Conservation (phyloP, 2,797 vertebrate species). For the Vireo griseus region DNA sequence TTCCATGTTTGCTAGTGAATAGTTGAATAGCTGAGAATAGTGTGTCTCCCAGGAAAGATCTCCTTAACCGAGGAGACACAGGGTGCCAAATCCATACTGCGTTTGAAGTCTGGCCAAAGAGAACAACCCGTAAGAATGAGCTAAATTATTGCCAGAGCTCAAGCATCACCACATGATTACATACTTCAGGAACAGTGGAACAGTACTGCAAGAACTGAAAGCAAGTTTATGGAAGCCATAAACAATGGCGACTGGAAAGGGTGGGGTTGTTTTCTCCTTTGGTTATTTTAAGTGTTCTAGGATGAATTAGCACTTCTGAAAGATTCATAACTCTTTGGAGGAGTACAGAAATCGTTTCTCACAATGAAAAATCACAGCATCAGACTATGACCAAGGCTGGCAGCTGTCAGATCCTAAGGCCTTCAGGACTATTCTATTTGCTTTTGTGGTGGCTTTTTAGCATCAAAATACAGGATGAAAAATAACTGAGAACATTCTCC, state of each 20-base stretch:
- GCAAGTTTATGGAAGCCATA: background rate
- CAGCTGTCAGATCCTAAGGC: background rate
- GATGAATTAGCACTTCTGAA: background rate
- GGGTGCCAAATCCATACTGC: background rate
- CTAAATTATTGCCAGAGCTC: background rate
- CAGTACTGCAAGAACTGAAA: background rate
- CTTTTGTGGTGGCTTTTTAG: background rate
- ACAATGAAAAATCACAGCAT: background rate
- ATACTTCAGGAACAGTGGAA: background rate
- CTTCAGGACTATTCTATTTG: background rate
- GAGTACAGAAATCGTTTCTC: background rate
- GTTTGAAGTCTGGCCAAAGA: background rate
- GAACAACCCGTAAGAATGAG: background rate
- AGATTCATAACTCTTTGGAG: background rate
- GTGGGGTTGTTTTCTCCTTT: background rate
- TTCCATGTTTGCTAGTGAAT: background rate
- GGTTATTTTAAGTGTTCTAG: background rate
- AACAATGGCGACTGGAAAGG: background rate
- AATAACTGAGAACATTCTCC: background rate
- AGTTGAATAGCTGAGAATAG: background rate
- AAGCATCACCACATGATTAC: background rate
- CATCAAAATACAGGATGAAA: background rate
- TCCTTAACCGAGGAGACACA: background rate
- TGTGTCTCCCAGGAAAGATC: background rate
- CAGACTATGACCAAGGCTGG: background rate